Base-by-base conservation (phyloP, 2,888 invertebrate species). In the Lymantria dispar region DNA sequence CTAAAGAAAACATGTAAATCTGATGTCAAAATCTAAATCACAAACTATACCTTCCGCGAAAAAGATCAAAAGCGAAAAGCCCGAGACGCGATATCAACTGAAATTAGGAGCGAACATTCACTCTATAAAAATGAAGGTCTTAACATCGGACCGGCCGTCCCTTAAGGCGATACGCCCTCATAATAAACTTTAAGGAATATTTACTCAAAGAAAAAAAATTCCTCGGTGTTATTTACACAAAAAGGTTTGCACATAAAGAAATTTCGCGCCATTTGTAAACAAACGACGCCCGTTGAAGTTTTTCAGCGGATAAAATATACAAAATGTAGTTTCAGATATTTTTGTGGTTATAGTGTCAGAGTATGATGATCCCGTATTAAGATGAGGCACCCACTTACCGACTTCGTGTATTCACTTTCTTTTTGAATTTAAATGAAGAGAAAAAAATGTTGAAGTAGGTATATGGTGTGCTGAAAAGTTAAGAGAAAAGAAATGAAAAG, bases 241-340 rank as follows among this genome's bases (percentile, higher is more conserved):
- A 77, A 76, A 72, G 76, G 76, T 73, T 71, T 64, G 54, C 53
- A 61, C 70, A 73, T 77, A 78, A 79, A 79, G 75, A 78, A 66
- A 78, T 77, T 74, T 78, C 67, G 68, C 73, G 52, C 72, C 75
- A 78, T 80, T 78, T 74, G 72, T 70, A 79, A 69, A 79, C 78
- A 80, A 76, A 78, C 64, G 64, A 52, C 33, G 53, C 53, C 55
- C 45, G 56, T 60, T 42, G 54, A 42, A 62, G 41, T 55, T 60
- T 65, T 68, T 65, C 54, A 43, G 58, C 33, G 45, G 64, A 64
- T 70, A 72, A 70, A 71, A 58, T 58, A 52, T 56, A 49, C 61
- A 53, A 72, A 69, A 65, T 69, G 62, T 61, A 56, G 63, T 52
- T 62, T 48, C 37, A 48, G 60, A 58, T 54, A 54, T 68, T 56